Evolutionary conservation across 1,140 invertebrate species (phyloP), one percentile per base, ranked within the genome.

Genomic region (Ceratosolen solmsi): DNA sequence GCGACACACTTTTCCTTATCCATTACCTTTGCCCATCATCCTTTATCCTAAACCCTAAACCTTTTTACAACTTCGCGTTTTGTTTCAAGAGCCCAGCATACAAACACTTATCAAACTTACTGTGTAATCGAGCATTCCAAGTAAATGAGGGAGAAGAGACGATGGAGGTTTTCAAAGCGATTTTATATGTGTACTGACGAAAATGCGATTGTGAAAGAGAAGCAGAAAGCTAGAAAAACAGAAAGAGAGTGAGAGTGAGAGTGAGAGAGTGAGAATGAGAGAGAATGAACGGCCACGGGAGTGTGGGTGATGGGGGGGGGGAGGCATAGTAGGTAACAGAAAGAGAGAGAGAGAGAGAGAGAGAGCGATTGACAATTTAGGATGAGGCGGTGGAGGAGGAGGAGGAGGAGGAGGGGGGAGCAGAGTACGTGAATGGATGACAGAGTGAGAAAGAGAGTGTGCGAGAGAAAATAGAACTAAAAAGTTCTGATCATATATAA

Each of bases 41-140:
- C n/a, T n/a, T n/a, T 46, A 46, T 13, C 13, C 41, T 13, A 7
- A 13, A 46, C 41, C n/a, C 41, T 74, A 60, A 36, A 17, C 22
- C 63, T n/a, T 33, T n/a, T 70, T 38, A 58, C 65, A n/a, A 22
- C 70, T 77, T 20, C 33, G n/a, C 27, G 1, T 81, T 63, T 51
- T 46, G 51, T 58, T 78, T 73, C 68, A 15, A 60, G 76, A 63
- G 76, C 74, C 77, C 46, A 82, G 54, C 80, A 84, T 76, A 79
- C 78, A 82, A 82, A 82, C 71, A 85, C 77, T 82, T 82, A 82
- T 82, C 56, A 41, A 82, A 84, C 70, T 82, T 84, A 83, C 49
- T 82, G 51, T 84, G 71, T 83, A 84, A 85, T 84, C 74, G 81
- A 84, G 86, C 86, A 87, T 87, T 88, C 83, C 85, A 86, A 83